Conservation (phyloP, 2,113 vertebrate genomes). For the Malaclemys terrapin region DNA sequence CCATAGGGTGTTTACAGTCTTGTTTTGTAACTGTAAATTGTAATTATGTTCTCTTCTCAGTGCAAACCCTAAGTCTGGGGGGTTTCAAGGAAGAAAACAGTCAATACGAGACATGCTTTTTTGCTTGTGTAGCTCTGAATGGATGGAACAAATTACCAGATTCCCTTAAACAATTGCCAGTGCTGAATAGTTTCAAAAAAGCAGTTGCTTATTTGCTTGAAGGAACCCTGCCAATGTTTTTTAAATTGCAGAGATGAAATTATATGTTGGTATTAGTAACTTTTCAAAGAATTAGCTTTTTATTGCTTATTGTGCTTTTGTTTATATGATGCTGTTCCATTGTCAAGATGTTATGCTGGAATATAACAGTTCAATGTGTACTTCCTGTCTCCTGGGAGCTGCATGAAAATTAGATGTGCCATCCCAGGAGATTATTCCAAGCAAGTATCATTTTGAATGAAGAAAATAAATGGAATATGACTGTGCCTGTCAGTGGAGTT, state of each 20-base stretch:
- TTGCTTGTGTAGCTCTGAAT: conserved; percentile 42
- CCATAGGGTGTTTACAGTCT: conserved; percentile 43
- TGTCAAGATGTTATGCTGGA: conserved; percentile 36
- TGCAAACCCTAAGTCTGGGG: conserved; percentile 38
- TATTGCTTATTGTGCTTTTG: conserved; percentile 60
- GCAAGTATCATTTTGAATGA: conserved; percentile 33
- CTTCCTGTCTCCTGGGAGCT: conserved; percentile 25
- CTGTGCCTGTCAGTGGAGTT: conserved; percentile 9
- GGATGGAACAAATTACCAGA: conserved; percentile 66
- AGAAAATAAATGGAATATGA: conserved; percentile 37
- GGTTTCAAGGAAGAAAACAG: conserved; percentile 61
- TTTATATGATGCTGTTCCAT: conserved; percentile 21
- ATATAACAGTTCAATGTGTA: conserved; percentile 53
- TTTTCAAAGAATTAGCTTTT: conserved; percentile 64
- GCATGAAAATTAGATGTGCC: conserved; percentile 52
- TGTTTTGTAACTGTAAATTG: conserved; percentile 62
- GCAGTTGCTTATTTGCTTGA: conserved; percentile 70
- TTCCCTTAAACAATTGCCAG: conserved; percentile 69
- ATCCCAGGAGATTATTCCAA: conserved; percentile 44
- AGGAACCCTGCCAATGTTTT: conserved; percentile 62
- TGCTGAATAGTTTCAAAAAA: conserved; percentile 69
- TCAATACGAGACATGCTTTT: conserved; percentile 51
- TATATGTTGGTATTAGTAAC: conserved; percentile 66
- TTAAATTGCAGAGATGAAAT: conserved; percentile 68
- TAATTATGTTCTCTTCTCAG: conserved; percentile 62